These are phyloP conservation scores for Apis cerana DNA, from an alignment of 1,140 invertebrate genomes.

Conservation along the genomic window DNA sequence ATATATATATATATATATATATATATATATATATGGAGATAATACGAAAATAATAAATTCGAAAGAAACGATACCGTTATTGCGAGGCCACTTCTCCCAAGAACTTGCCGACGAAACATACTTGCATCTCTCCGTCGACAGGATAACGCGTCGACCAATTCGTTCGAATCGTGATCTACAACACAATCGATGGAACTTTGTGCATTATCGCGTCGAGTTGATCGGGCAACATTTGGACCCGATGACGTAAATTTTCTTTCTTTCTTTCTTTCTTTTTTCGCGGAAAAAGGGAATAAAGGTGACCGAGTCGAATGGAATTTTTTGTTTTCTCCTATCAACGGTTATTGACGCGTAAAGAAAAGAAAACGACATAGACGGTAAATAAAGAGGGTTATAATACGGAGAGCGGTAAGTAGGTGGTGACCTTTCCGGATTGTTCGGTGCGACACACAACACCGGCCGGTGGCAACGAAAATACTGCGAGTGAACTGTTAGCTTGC, in stretches of 20 bases:
- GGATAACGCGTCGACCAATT: neutral
- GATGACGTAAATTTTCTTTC: no score
- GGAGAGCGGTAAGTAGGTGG: constrained; percentile 2
- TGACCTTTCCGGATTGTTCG: constrained; percentile 56
- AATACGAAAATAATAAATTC: neutral
- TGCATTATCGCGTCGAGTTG: neutral
- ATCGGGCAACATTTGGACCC: no score
- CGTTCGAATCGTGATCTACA: constrained; percentile 1
- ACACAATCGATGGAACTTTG: neutral
- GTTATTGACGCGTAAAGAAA: constrained; percentile 31
- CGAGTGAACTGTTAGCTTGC: neutral
- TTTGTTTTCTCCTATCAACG: neutral
- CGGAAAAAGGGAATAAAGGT: neutral
- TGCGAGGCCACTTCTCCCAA: neutral
- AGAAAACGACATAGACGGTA: constrained; percentile 17
- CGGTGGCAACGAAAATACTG: constrained; percentile 58
- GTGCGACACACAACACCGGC: neutral
- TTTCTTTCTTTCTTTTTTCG: no score
- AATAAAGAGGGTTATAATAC: neutral
- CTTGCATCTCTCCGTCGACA: constrained; percentile 1
- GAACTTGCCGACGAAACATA: constrained; percentile 10
- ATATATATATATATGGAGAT: no score
- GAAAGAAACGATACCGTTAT: constrained; percentile 3
- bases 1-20: no score
- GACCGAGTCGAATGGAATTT: neutral